A percentile compares a stretch with the other conserved stretches of the same genome.
Evolutionary conservation across 2,888 invertebrate genomes (phyloP).

Genomic region (Nowickia ferox): DNA sequence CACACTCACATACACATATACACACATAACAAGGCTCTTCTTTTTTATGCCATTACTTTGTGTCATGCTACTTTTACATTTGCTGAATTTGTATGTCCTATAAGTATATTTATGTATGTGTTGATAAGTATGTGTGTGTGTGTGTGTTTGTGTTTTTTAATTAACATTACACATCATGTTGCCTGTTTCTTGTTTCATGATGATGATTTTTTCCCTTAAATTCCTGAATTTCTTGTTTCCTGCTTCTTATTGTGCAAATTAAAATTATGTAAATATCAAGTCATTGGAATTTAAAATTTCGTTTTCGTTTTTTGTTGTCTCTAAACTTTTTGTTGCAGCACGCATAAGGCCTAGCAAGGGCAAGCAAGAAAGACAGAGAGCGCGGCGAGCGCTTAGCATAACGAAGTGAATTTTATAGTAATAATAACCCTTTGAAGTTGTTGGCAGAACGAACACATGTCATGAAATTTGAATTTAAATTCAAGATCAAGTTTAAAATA

Average conservation of each 20-base stretch:
- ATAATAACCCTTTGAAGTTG: conserved; percentile 62
- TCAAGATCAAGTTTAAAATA: conserved; percentile 69
- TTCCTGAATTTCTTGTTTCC: conserved; percentile 48
- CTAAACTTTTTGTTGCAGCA: background rate
- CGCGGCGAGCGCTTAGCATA: conserved; percentile 21
- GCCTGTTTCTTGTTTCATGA: conserved; percentile 23
- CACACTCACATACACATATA: background rate
- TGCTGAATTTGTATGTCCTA: background rate
- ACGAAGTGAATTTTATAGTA: conserved; percentile 44
- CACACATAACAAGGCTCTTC: background rate
- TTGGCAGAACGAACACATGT: conserved; percentile 48
- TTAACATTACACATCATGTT: conserved; percentile 61
- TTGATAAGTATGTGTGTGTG: background rate
- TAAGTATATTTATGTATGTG: background rate
- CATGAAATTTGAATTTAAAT: conserved; percentile 60
- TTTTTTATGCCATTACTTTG: conserved; percentile 6
- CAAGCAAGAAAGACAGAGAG: background rate
- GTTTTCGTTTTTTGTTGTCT: background rate
- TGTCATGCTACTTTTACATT: conserved; percentile 18
- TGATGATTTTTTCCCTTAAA: conserved; percentile 16
- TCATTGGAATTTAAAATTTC: conserved; percentile 58
- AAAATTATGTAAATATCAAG: conserved; percentile 64
- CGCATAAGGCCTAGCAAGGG: background rate
- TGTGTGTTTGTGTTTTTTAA: conserved; percentile 41
- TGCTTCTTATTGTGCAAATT: conserved; percentile 62